These are phyloP conservation scores for Drosophila meridionalis DNA, from an alignment of 2,888 invertebrate genomes.

Conservation along the genomic window DNA sequence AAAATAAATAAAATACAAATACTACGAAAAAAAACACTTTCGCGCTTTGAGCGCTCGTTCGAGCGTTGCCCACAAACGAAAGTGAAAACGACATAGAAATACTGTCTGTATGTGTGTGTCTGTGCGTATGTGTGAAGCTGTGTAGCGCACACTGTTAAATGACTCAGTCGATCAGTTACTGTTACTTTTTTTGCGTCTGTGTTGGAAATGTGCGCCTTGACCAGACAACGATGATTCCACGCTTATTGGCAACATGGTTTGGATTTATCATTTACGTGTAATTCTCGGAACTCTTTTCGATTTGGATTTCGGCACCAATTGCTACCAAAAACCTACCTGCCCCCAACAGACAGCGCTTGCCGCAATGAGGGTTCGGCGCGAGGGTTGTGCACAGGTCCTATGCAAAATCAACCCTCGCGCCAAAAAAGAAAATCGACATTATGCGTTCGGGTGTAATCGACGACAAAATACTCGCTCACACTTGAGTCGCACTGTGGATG, in stretches of 20 bases:
- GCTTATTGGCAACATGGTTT: constrained; percentile 36
- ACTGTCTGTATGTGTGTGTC: constrained; percentile 9
- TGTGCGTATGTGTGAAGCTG: neutral
- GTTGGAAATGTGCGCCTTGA: neutral
- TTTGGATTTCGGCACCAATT: constrained; percentile 17
- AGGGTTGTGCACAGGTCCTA: constrained; percentile 62
- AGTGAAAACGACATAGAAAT: constrained; percentile 63
- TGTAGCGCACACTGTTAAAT: neutral
- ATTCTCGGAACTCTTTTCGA: constrained; percentile 6
- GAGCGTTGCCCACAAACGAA: constrained; percentile 63
- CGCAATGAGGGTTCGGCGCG: constrained; percentile 56
- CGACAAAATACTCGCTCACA: neutral
- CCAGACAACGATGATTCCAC: neutral
- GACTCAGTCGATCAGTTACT: neutral
- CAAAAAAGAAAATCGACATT: constrained; percentile 37
- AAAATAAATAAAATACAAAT: constrained; percentile 8
- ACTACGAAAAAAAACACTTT: constrained; percentile 55
- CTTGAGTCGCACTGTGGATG: neutral
- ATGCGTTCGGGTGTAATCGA: neutral
- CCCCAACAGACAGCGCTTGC: constrained; percentile 18
- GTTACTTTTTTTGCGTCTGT: neutral
- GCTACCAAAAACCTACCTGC: constrained; percentile 53
- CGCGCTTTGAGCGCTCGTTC: constrained; percentile 48
- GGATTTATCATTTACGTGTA: constrained; percentile 11
- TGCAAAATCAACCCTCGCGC: constrained; percentile 74